These are phyloP conservation scores for Catharus minimus DNA, from an alignment of 2,113 vertebrate species.

Conservation along the genomic window DNA sequence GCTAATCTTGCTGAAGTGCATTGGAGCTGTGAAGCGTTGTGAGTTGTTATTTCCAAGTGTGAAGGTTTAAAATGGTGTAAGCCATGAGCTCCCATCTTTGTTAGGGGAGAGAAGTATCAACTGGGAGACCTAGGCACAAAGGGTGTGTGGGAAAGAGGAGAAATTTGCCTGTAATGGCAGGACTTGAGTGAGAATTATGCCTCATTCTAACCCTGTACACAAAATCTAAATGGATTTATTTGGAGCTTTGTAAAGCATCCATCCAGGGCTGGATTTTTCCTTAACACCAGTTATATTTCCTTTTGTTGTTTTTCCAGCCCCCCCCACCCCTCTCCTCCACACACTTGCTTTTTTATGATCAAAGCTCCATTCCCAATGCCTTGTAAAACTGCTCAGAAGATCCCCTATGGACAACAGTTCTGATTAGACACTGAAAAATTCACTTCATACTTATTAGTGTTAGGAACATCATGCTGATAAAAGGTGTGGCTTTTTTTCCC, in stretches of 20 bases:
- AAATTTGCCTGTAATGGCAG: background rate
- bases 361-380: background rate
- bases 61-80: background rate
- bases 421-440: constrained; percentile 18
- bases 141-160: background rate
- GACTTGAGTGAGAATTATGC: background rate
- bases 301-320: background rate
- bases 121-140: background rate
- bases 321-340: too few species aligned
- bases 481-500: background rate
- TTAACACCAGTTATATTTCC: background rate
- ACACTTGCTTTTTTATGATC: background rate
- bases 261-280: background rate
- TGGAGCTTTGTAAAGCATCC: background rate
- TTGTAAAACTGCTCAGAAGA: background rate
- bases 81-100: background rate
- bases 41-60: background rate
- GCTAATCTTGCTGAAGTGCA: background rate
- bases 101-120: background rate
- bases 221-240: background rate
- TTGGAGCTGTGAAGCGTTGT: background rate
- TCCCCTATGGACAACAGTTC: constrained; percentile 7
- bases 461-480: background rate
- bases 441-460: background rate
- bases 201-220: background rate